Percentiles rank a stretch among this genome's conserved stretches.
phyloP scores from a whole-genome alignment of 2,888 invertebrate genomes.

The Sisyra terminalis region DNA sequence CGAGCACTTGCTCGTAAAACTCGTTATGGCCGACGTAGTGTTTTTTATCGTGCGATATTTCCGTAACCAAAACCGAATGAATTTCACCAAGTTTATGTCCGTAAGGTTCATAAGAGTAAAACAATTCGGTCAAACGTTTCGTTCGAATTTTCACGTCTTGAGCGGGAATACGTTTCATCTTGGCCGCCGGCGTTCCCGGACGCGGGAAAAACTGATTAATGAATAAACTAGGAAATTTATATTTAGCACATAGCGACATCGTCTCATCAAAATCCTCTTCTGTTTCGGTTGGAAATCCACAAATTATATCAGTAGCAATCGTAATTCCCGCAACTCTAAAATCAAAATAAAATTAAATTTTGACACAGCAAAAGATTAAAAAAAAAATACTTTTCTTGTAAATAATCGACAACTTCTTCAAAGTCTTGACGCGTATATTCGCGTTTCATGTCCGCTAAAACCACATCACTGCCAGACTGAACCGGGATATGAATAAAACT shows the following conservation, averaged over 20 bases:
- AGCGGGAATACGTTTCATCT: slow-evolving; percentile 67
- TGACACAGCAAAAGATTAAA: background rate
- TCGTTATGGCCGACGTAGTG: slow-evolving; percentile 93
- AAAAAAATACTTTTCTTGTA: slow-evolving; percentile 46
- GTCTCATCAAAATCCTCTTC: slow-evolving; percentile 80
- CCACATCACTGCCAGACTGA: slow-evolving; percentile 92
- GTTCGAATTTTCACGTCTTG: slow-evolving; percentile 84
- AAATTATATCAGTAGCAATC: slow-evolving; percentile 95
- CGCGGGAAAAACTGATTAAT: slow-evolving; percentile 97
- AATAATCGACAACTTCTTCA: slow-evolving; percentile 69
- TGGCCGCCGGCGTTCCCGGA: slow-evolving; percentile 91
- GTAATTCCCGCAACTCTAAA: slow-evolving; percentile 73
- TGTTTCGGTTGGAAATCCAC: slow-evolving; percentile 96
- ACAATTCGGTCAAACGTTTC: slow-evolving; percentile 71
- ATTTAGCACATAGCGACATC: slow-evolving; percentile 61
- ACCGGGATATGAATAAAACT: slow-evolving; percentile 95
- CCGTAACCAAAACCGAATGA: slow-evolving; percentile 78
- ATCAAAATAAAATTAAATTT: slow-evolving; percentile 4
- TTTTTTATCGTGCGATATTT: slow-evolving; percentile 77
- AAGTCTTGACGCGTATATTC: slow-evolving; percentile 88
- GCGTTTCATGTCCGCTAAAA: slow-evolving; percentile 88
- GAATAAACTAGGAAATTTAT: slow-evolving; percentile 85
- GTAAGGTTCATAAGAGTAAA: slow-evolving; percentile 80
- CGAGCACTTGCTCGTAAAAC: slow-evolving; percentile 80
- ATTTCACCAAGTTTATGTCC: slow-evolving; percentile 43